Percentiles rank a stretch among this genome's conserved stretches.
Conservation (phyloP, 2,888 invertebrate genomes). For the Sussaba pulchella region DNA sequence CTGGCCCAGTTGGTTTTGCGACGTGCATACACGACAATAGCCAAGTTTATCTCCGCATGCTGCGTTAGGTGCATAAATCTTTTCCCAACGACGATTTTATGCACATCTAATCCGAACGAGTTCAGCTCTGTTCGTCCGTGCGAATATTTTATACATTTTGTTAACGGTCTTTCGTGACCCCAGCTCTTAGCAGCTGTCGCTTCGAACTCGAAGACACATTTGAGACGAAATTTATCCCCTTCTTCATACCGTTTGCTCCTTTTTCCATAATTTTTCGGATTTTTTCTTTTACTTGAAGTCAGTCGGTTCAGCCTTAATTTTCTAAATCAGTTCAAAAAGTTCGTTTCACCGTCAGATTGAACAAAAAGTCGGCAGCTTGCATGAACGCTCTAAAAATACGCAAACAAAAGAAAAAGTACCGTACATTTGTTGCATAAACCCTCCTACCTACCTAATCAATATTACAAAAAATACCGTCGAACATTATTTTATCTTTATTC, state of each 20-base stretch:
- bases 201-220: neutral
- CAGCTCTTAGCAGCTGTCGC: neutral
- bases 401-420: no score
- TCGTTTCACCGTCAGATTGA: no score
- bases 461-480: no score
- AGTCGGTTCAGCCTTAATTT: no score
- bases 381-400: no score
- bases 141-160: neutral
- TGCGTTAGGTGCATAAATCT: neutral
- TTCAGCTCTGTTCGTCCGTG: neutral
- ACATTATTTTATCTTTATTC: no score
- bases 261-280: neutral
- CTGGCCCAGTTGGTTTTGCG: neutral
- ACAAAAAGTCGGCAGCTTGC: no score
- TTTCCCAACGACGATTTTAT: slow-evolving; percentile 18
- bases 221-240: neutral
- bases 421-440: no score
- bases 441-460: no score
- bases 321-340: no score
- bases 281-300: neutral
- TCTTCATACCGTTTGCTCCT: no score
- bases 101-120: neutral
- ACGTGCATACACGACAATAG: neutral
- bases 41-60: neutral
- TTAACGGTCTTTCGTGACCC: neutral